Conservation (phyloP, 2,888 invertebrate species). For the Prosapia bicincta region DNA sequence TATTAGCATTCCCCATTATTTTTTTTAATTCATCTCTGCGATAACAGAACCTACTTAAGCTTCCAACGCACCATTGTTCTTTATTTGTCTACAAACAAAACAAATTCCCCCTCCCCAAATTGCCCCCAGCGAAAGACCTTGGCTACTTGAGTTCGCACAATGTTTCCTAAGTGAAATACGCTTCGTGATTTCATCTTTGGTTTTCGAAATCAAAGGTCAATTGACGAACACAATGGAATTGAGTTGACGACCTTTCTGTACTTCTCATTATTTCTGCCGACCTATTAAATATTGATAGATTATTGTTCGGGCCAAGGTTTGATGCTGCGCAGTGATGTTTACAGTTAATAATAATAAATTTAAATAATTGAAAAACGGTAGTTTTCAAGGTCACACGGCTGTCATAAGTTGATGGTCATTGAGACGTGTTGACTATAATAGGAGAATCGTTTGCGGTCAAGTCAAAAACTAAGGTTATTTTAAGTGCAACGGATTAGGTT, state of each 20-base stretch:
- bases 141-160: not conserved
- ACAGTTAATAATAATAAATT: not conserved
- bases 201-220: not conserved
- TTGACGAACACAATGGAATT: not conserved
- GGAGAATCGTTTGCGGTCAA: no score
- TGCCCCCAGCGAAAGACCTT: not conserved
- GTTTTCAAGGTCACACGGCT: not conserved
- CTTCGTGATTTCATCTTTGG: not conserved
- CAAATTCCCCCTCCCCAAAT: not conserved
- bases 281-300: not conserved
- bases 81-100: not conserved
- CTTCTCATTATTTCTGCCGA: not conserved
- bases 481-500: no score
- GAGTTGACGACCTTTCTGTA: not conserved
- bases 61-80: not conserved
- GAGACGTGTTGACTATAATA: no score
- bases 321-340: not conserved
- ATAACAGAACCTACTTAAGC: not conserved
- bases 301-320: not conserved
- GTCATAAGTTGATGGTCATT: no score
- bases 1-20: not conserved
- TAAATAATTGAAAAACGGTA: not conserved
- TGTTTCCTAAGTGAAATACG: not conserved
- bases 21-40: not conserved
- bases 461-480: no score